Evolutionary conservation across 1,140 invertebrate genomes (phyloP), one percentile per base, ranked within the genome.

Genomic region (Trialeurodes vaporariorum): DNA sequence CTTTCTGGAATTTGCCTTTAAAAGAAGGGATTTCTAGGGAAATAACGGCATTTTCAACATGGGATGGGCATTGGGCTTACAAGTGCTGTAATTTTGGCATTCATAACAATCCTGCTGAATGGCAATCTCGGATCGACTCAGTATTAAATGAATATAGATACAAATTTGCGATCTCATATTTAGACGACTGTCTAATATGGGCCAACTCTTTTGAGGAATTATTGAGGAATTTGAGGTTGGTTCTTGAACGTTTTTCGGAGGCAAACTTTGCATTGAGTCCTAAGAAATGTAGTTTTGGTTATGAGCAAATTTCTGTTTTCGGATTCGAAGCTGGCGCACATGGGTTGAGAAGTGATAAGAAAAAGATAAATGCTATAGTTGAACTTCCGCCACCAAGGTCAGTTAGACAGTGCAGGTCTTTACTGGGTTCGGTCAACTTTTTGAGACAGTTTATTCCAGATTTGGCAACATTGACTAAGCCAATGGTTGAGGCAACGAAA

Each of bases 381-480:
- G 34, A 34, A 17, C 24, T 40, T 13, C n/a, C 25, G 13, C 13
- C 22, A 9, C 64, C 64, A 12, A 65, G 58, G 13, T 59, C 25
- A 9, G 2, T 24, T 5, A 65, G 58, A 24, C 25, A 65, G 24
- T 2, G 12, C 2, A 2, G 13, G 25, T 2, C 21, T 11, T 2
- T 65, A 12, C 17, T 65, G 2, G 64, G 64, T 5, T 22, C 25
- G 9, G 2, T 65, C 2, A 65, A 58, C 58, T 65, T 5, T 24
- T 5, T 65, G 27, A 40, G 64, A 65, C 2, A 5, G 11, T 65
- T 58, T 26, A 65, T 65, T 21, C 64, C 64, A 24, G 24, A 65
- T 24, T 13, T 40, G 23, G 64, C 64, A n/a, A 24, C 12, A 58
- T 27, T 65, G 12, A 25, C 27, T 2, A 23, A 26, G 11, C 64